Conservation (phyloP, 1,140 invertebrate genomes). For the Sminthurinus signatus region DNA sequence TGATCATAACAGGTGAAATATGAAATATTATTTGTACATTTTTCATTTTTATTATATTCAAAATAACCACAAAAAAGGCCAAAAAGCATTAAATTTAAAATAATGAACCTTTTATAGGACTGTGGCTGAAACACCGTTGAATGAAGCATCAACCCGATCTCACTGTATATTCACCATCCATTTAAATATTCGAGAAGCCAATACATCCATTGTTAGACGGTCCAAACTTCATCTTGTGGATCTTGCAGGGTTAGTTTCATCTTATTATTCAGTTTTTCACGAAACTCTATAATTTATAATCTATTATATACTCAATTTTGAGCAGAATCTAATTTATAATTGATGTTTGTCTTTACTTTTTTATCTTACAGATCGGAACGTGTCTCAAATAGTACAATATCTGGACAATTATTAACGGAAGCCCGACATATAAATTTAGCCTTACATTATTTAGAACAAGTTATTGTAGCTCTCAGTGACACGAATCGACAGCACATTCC, state of each 20-base stretch:
- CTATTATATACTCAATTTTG: no score
- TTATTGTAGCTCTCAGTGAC: slow-evolving; percentile 57
- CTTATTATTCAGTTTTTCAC: slow-evolving; percentile 13
- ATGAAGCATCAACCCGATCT: slow-evolving; percentile 58
- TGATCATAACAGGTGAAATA: slow-evolving; percentile 53
- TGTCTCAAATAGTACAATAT: slow-evolving; percentile 31
- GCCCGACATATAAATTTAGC: slow-evolving; percentile 61
- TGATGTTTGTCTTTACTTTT: background rate
- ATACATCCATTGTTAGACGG: slow-evolving; percentile 49
- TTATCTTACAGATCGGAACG: slow-evolving; percentile 29
- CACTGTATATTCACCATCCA: slow-evolving; percentile 63
- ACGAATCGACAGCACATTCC: slow-evolving; percentile 55
- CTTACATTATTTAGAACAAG: slow-evolving; percentile 61
- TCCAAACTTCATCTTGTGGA: slow-evolving; percentile 61
- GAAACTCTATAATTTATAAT: no score
- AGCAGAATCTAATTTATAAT: no score
- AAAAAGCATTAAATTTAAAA: no score
- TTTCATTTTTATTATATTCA: background rate
- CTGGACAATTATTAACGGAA: slow-evolving; percentile 54
- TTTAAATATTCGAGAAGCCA: slow-evolving; percentile 49
- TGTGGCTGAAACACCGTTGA: slow-evolving; percentile 60
- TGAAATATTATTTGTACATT: no score
- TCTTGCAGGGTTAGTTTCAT: slow-evolving; percentile 60
- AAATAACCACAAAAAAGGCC: no score
- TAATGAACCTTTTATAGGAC: slow-evolving; percentile 50